Evolutionary conservation across 2,797 vertebrate genomes (phyloP).

Genomic region (Eospalax fontanierii): DNA sequence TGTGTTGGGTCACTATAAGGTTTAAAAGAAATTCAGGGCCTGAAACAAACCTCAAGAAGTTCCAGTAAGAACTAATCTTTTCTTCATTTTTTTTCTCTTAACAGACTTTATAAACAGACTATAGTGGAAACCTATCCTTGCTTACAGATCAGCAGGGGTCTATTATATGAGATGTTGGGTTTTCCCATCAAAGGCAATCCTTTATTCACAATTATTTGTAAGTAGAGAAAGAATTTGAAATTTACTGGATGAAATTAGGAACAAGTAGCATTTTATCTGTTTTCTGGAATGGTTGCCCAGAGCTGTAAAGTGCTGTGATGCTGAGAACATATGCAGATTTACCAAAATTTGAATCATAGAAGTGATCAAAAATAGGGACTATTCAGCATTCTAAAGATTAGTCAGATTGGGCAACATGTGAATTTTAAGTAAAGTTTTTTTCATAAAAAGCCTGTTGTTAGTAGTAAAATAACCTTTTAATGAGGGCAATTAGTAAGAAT

Average conservation of each 20-base stretch:
- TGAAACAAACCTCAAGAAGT: background rate
- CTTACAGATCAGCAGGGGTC: constrained; percentile 50
- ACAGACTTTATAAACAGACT: constrained; percentile 7
- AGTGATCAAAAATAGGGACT: constrained; percentile 41
- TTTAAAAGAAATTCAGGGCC: background rate
- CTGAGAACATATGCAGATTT: constrained; percentile 22
- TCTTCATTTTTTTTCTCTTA: background rate
- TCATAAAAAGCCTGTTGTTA: constrained; percentile 28
- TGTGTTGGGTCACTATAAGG: background rate
- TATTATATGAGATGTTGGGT: constrained; percentile 6
- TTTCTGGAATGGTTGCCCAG: constrained; percentile 33
- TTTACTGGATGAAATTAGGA: constrained; percentile 57
- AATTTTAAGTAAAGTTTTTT: constrained; percentile 26
- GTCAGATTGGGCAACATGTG: constrained; percentile 29
- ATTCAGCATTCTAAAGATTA: constrained; percentile 16
- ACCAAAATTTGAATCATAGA: constrained; percentile 51
- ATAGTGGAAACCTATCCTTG: background rate
- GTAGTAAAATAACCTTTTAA: constrained; percentile 54
- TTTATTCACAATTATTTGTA: constrained; percentile 36
- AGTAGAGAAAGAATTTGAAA: constrained; percentile 64
- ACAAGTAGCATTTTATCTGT: background rate
- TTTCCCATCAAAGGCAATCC: constrained; percentile 2
- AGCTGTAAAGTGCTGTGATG: background rate
- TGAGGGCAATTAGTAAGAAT: constrained; percentile 50
- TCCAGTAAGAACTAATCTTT: background rate